Conservation (phyloP, 2,888 invertebrate genomes). For the Drymonia ruficornis region DNA sequence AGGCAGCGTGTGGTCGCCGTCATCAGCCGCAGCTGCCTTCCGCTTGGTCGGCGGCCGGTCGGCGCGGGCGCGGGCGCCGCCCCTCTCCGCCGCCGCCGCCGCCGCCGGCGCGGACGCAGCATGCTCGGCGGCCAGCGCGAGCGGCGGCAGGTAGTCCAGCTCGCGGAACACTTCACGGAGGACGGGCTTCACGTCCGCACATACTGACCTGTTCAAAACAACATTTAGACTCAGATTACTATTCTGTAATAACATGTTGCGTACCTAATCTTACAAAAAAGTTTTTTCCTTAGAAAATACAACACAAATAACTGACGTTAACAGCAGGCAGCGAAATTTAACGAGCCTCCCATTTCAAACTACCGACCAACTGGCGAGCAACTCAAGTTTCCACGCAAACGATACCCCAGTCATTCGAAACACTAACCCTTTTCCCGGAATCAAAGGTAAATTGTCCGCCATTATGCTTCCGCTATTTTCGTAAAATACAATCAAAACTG, state of each 20-base stretch:
- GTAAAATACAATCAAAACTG: constrained; percentile 14
- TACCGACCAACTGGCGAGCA: not conserved
- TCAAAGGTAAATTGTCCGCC: constrained; percentile 44
- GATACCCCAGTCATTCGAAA: constrained; percentile 1
- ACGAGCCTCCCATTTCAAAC: not conserved
- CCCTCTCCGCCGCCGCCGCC: no score
- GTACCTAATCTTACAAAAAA: no score
- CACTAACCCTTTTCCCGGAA: constrained; percentile 43
- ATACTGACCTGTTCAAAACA: constrained; percentile 42
- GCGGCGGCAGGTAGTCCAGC: constrained; percentile 51
- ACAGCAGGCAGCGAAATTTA: not conserved
- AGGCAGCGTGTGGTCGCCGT: constrained; percentile 10
- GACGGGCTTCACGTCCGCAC: constrained; percentile 58
- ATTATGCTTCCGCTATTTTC: constrained; percentile 14
- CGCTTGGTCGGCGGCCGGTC: not conserved
- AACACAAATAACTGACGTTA: no score
- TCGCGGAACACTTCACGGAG: constrained; percentile 63
- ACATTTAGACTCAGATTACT: no score
- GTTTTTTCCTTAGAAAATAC: no score
- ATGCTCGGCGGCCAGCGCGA: constrained; percentile 29
- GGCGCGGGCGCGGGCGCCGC: no score
- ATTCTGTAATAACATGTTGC: no score
- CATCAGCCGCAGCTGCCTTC: not conserved
- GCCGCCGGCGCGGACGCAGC: not conserved
- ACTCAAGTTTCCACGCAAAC: not conserved